A percentile compares a stretch with the other conserved stretches of the same genome.
These are phyloP conservation scores for Kryphioiulus occultus DNA, from an alignment of 2,888 invertebrate genomes.

Conservation along the genomic window DNA sequence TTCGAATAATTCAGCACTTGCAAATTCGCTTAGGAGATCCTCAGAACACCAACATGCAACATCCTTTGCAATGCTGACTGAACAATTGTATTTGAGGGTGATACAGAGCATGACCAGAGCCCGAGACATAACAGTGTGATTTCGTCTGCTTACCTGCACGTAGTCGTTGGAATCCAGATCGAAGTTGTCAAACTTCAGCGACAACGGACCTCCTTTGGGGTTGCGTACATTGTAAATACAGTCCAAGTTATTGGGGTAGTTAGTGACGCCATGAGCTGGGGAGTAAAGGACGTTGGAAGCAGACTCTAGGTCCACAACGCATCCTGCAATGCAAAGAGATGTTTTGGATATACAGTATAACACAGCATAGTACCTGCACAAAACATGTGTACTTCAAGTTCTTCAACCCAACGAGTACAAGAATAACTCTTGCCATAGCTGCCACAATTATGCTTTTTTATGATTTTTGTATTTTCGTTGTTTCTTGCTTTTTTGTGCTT, in stretches of 20 bases:
- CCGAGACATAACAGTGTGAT: no score
- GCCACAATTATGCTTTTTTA: no score
- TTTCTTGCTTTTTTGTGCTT: no score
- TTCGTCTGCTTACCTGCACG: conserved; percentile 74
- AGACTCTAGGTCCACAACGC: conserved; percentile 83
- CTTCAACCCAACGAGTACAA: no score
- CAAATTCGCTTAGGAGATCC: not conserved
- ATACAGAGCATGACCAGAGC: no score
- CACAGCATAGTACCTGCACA: no score
- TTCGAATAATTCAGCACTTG: not conserved
- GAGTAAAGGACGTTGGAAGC: conserved; percentile 87
- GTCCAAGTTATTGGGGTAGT: conserved; percentile 92
- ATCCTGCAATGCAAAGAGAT: conserved; percentile 71
- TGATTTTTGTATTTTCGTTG: no score
- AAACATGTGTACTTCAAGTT: no score
- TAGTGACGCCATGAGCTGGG: conserved; percentile 83
- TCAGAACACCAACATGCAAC: not conserved
- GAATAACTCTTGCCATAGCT: no score
- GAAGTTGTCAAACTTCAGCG: conserved; percentile 86
- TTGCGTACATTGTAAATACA: conserved; percentile 87
- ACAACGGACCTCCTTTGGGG: conserved; percentile 83
- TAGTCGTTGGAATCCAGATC: conserved; percentile 86
- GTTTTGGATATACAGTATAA: no score
- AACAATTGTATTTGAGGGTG: no score
- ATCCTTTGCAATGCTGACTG: not conserved